Percentiles rank a stretch among this genome's conserved stretches.
Evolutionary conservation across 1,140 invertebrate genomes (phyloP).

Genomic region (Chironomus striatipennis): DNA sequence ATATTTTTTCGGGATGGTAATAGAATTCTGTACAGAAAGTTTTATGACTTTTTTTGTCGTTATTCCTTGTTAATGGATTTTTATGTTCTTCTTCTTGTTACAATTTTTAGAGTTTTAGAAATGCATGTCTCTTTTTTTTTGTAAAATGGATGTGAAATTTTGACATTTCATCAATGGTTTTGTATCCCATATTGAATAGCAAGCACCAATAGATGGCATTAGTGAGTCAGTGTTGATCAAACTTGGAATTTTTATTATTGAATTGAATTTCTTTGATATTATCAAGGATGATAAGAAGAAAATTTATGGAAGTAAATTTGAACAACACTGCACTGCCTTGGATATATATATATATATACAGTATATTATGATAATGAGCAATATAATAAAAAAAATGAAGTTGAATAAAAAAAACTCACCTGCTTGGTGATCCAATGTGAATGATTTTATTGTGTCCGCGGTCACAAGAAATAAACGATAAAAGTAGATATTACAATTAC

Average conservation of each 20-base stretch:
- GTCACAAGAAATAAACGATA: constrained; percentile 8
- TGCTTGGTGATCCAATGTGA: constrained; percentile 23
- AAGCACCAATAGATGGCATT: no score
- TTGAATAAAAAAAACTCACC: constrained; percentile 4
- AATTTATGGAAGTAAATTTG: no score
- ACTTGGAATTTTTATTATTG: no score
- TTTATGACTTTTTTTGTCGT: constrained; percentile 23
- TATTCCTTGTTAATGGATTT: constrained; percentile 17
- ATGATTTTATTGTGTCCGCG: constrained; percentile 5
- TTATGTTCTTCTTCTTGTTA: not conserved
- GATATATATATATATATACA: no score
- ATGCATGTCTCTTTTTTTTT: not conserved
- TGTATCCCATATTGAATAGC: no score
- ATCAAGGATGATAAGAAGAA: no score
- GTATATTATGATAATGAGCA: no score
- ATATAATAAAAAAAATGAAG: no score
- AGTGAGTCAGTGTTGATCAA: no score
- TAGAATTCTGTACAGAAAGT: constrained; percentile 10
- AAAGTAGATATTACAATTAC: not conserved
- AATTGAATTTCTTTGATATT: no score
- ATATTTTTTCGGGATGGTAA: not conserved
- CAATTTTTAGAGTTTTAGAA: not conserved
- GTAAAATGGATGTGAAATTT: constrained; percentile 9
- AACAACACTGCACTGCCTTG: no score
- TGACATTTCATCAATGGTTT: not conserved